Conservation (phyloP, 2,797 vertebrate genomes). For the Cynodonichthys magdalenae region DNA sequence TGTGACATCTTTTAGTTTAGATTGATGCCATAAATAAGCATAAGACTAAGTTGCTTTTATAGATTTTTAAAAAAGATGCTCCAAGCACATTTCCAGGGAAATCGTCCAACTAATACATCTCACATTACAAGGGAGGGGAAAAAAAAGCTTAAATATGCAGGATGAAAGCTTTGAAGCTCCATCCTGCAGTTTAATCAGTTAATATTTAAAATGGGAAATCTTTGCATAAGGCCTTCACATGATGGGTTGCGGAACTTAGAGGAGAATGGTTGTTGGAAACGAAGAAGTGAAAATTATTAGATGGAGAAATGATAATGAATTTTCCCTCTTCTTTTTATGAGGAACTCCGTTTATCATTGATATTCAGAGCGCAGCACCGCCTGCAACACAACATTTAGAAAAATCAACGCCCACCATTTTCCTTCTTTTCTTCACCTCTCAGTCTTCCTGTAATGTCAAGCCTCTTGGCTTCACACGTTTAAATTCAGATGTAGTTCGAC, state of each 20-base stretch:
- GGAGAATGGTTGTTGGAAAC: conserved; percentile 18
- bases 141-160: conserved; percentile 72
- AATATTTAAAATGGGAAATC: conserved; percentile 78
- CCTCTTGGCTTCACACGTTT: too few relatives aligned
- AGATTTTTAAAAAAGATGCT: conserved; percentile 19
- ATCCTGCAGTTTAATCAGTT: conserved; percentile 72
- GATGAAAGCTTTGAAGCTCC: conserved; percentile 73
- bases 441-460: too few relatives aligned
- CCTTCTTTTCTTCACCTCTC: too few relatives aligned
- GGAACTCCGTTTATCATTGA: too few relatives aligned
- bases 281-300: conserved; percentile 30
- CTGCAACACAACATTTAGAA: too few relatives aligned
- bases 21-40: conserved; percentile 30
- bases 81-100: conserved; percentile 46
- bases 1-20: too few relatives aligned
- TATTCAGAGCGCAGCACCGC: too few relatives aligned
- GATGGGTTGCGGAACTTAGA: conserved; percentile 32
- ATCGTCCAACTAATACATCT: conserved; percentile 47
- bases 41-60: conserved; percentile 31
- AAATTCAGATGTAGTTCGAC: too few relatives aligned
- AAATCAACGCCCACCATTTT: too few relatives aligned
- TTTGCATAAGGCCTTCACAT: conserved; percentile 62
- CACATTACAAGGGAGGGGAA: conserved; percentile 47
- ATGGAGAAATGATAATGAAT: neutral
- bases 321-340: neutral